Evolutionary conservation across 1,140 invertebrate genomes (phyloP), one percentile per base, ranked within the genome.

Genomic region (Listronotus bonariensis): DNA sequence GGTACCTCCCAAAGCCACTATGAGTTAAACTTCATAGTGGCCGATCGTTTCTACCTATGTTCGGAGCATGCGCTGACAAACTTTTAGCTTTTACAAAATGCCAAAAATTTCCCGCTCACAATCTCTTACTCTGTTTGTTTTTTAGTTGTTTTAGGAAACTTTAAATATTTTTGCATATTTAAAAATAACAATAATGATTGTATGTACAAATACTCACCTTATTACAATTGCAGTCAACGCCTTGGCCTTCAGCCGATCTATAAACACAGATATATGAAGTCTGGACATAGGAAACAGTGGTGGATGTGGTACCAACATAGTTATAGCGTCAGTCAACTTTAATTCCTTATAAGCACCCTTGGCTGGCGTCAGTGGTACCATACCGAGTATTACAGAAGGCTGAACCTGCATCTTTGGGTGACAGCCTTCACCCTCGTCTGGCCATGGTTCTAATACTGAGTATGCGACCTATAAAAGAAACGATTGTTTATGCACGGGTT

Each of bases 201-300:
- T n/a, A n/a, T n/a, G n/a, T n/a, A n/a, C n/a, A n/a, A n/a, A n/a
- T n/a, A n/a, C 83, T 84, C 79, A 93, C 92, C 88, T 90, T 67
- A 96, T 86, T 67, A 92, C 87, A 74, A 96, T 91, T 5, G 90
- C 88, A 45, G 90, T 85, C 57, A 95, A 83, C 11, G 85, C 71
- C 72, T 86, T 82, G 59, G 84, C 82, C 60, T 82, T 74, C 68
- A 86, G 83, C 32, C 85, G 83, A 43, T 91, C 88, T n/a, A 95
- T 82, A 74, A 92, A 92, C 1, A 92, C 92, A 2, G 93, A 92
- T 1, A 95, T 85, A 78, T 95, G 92, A 41, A 95, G 81, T 68
- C 90, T 87, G n/a, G 92, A 93, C 69, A 92, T 86, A 1, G 93
- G 93, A 80, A 94, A 95, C 4, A 95, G 80, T 0, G 92, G 89